Evolutionary conservation across 2,888 invertebrate genomes (phyloP).

Genomic region (Quadroppia sp.): DNA sequence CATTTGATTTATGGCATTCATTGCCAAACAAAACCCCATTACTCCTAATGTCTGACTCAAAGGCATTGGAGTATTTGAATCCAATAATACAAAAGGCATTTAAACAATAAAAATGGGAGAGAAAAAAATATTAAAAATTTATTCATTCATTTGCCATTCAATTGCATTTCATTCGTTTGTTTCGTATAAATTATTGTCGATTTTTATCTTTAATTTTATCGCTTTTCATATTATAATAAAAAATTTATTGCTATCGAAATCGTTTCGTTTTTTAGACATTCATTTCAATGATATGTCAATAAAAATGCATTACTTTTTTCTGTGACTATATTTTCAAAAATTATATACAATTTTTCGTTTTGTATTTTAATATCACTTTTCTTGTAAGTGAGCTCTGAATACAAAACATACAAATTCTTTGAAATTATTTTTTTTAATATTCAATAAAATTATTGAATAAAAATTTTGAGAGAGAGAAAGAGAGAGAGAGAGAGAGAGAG

Average conservation of each 20-base stretch:
- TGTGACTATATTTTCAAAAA: background rate
- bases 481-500: too few relatives aligned
- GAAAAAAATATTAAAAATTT: background rate
- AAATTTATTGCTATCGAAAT: background rate
- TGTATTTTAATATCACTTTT: background rate
- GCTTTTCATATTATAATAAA: background rate
- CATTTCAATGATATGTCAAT: constrained; percentile 3
- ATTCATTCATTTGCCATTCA: background rate
- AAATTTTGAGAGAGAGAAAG: too few relatives aligned
- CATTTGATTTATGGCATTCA: too few relatives aligned
- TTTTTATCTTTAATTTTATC: background rate
- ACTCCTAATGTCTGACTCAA: background rate
- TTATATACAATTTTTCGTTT: background rate
- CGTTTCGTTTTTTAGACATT: too few relatives aligned
- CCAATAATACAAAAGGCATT: too few relatives aligned
- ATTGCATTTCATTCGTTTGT: background rate
- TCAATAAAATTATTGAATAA: too few relatives aligned
- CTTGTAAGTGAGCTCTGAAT: too few relatives aligned
- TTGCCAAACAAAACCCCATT: background rate
- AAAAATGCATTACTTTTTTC: background rate
- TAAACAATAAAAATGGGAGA: background rate
- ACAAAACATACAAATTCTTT: too few relatives aligned
- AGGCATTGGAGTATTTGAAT: too few relatives aligned
- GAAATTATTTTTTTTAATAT: too few relatives aligned
- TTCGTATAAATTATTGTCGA: constrained; percentile 1